Base-by-base conservation (phyloP, 2,113 vertebrate genomes). In the Prochilodus magdalenae region DNA sequence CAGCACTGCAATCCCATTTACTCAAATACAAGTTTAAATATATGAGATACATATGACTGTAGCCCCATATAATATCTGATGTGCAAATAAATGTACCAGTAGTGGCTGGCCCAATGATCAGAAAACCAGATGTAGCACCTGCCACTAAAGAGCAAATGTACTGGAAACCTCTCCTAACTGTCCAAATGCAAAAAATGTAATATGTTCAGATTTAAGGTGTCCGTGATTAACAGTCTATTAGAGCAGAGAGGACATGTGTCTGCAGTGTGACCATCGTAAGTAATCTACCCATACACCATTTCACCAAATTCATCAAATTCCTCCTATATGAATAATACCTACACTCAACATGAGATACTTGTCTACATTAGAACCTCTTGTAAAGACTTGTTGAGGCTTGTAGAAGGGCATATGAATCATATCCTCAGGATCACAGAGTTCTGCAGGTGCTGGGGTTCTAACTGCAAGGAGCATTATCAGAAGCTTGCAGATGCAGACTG, bases 341-440 rank as follows among this genome's bases (percentile, higher is more conserved):
- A 12, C 3, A 22, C 24, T 22, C n/a, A n/a, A n/a, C n/a, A n/a
- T n/a, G n/a, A n/a, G n/a, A n/a, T n/a, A n/a, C n/a, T n/a, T 29
- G 5, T 26, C 63, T 53, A 69, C 20, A 26, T 6, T 36, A 40
- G n/a, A 3, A 47, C 36, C 49, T 40, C 27, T 36, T 66, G 15
- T 66, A 78, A 78, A 6, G n/a, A 14, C 15, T 49, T 2, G 6
- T 18, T 30, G 11, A 55, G 22, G 47, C 49, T 22, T 40, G n/a
- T 15, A 27, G 20, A 67, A 66, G 51, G 44, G 26, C 40, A 65
- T 36, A 63, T 12, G 22, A 62, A 36, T 66, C 15, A 36, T 36
- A 67, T 36, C 12, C n/a, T 73, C 22, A 18, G 18, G 16, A 73
- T 71, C 49, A 73, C 12, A 84, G 65, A 80, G 77, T 15, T 59